Base-by-base conservation (phyloP, 92 coral and sea anemone species). In the Palythoa grandis region DNA sequence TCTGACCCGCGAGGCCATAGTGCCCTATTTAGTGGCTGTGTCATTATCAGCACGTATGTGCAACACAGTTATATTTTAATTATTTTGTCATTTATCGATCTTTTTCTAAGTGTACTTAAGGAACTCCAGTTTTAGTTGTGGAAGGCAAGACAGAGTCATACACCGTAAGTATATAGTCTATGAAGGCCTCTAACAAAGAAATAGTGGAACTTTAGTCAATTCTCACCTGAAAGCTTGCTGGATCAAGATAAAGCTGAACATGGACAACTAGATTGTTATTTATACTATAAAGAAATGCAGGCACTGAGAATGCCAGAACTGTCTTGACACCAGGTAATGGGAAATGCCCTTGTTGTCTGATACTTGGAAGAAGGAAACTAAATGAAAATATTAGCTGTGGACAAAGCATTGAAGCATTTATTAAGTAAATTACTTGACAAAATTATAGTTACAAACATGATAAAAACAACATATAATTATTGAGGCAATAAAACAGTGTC, bases 151-250 rank as follows among this genome's bases (percentile, higher is more conserved):
- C 35, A 29, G 35, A 29, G 35, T 29, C 35, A 29, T 29, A 29
- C 35, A 29, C 35, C 1, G 35, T 29, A 29, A 29, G 35, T 29
- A 29, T 29, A 29, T 29, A 29, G 35, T 0, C 35, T 29, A 29
- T 29, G 35, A 29, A 29, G 35, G 35, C 35, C 35, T 29, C 35
- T 29, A 29, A 29, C 35, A 29, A 29, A 29, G 35, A 29, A 29
- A 29, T 29, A 29, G 35, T 29, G 35, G 35, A 29, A 29, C 35
- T 29, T 29, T 0, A 29, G 35, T 29, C 35, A 29, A 29, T 29
- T 29, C 35, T 75, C 82, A 95, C 98, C 98, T 95, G 98, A 79
- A 95, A 95, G 80, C 98, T 95, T 57, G 98, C 98, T 57, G 98
- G 98, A 74, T 95, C 98, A 60, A 95, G 82, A 53, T 89, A 95